Evolutionary conservation across 1,140 invertebrate genomes (phyloP).

Genomic region (Linepithema humile): DNA sequence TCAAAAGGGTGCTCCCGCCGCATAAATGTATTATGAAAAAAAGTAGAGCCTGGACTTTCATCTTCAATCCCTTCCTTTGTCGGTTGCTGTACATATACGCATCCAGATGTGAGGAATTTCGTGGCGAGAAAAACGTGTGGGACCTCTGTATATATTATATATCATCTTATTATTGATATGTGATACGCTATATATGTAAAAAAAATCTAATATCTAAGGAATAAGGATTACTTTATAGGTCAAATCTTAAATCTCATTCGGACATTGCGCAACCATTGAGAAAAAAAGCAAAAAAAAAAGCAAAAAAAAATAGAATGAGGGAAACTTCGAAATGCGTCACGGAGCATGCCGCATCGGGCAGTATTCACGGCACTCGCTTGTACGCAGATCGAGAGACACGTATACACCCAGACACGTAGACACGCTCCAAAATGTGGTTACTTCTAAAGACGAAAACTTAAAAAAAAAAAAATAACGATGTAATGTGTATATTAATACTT

Average conservation of each 20-base stretch:
- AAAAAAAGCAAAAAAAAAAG: too few relatives aligned
- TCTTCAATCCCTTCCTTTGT: neutral
- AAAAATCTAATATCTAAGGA: neutral
- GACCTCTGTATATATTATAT: neutral
- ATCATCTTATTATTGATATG: neutral
- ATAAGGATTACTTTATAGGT: neutral
- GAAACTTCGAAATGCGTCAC: neutral
- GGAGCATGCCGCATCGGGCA: slow-evolving; percentile 12
- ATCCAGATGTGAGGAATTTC: neutral
- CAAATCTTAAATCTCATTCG: neutral
- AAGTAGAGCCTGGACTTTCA: neutral
- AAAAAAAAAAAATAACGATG: slow-evolving; percentile 71
- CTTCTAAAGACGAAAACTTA: slow-evolving; percentile 69
- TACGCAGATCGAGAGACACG: neutral
- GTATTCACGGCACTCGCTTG: slow-evolving; percentile 26
- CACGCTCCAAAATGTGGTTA: slow-evolving; percentile 73
- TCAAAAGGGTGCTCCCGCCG: neutral
- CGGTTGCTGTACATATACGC: neutral
- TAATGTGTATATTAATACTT: slow-evolving; percentile 83
- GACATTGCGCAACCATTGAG: neutral
- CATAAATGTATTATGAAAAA: slow-evolving; percentile 9
- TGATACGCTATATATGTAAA: neutral
- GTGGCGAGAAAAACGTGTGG: neutral
- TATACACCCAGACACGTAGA: slow-evolving; percentile 51
- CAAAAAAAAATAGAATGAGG: neutral